Conservation (phyloP, 2,113 vertebrate species). For the Proteles cristata region DNA sequence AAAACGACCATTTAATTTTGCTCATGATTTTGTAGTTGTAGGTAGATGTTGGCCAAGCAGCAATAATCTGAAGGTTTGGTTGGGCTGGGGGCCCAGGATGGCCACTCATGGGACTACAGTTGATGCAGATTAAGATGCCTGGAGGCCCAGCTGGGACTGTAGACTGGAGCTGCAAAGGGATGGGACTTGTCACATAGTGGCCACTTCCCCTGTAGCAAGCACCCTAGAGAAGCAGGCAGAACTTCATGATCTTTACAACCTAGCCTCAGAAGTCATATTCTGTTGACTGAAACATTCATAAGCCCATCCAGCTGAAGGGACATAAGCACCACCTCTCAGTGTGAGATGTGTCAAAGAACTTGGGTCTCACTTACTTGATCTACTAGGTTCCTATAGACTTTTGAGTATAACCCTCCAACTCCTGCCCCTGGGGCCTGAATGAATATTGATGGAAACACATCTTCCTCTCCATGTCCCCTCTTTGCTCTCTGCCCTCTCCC, state of each 20-base stretch:
- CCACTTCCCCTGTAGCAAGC: not conserved
- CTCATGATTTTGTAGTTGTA: not conserved
- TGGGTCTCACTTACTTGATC: not conserved
- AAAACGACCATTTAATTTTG: not conserved
- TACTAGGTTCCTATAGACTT: not conserved
- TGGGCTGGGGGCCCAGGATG: no score
- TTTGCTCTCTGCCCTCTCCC: not conserved
- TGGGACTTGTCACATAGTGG: not conserved
- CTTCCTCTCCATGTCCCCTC: not conserved
- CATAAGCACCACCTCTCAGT: not conserved
- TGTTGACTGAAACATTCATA: not conserved
- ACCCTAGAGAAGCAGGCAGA: not conserved
- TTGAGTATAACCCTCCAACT: not conserved
- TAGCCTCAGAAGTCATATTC: not conserved
- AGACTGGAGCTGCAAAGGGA: not conserved
- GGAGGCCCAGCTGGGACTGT: not conserved
- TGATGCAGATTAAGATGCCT: accelerated
- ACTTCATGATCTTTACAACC: not conserved
- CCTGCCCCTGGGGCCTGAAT: not conserved
- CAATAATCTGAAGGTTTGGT: not conserved
- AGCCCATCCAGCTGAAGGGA: not conserved
- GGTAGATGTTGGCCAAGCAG: not conserved
- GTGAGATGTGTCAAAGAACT: not conserved
- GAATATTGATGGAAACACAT: not conserved
- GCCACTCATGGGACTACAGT: not conserved